Percentiles rank a stretch among this genome's conserved stretches.
phyloP scores from a whole-genome alignment of 1,140 invertebrate species.

The Sipha flava region DNA sequence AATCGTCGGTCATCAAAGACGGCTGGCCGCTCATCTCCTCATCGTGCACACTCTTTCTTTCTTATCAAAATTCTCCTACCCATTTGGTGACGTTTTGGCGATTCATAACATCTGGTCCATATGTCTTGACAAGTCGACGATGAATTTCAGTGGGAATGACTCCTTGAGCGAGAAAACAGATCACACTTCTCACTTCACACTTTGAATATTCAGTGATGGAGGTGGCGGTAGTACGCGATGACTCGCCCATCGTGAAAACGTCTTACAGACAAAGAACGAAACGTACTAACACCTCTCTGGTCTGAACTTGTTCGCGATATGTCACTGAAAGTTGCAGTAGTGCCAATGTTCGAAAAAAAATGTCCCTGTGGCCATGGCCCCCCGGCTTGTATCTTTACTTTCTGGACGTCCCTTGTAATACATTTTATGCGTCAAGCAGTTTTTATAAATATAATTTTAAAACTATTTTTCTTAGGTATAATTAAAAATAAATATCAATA shows the following conservation, averaged over 20 bases:
- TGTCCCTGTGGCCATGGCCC: background rate
- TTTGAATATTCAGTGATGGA: background rate
- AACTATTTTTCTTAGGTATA: too few species aligned
- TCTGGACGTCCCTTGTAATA: background rate
- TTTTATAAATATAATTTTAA: too few species aligned
- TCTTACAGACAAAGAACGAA: background rate
- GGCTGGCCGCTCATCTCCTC: constrained; percentile 34
- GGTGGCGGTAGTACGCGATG: background rate
- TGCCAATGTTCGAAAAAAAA: background rate
- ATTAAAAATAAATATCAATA: too few species aligned
- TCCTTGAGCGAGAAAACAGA: background rate
- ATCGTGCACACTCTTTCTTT: constrained; percentile 35
- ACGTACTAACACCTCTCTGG: background rate
- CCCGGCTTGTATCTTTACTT: background rate
- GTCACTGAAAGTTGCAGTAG: background rate
- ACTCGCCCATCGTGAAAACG: background rate
- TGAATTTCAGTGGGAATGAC: too few species aligned
- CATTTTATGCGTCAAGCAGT: too few species aligned
- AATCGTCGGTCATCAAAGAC: constrained; percentile 33
- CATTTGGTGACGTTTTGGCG: too few species aligned
- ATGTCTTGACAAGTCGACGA: background rate
- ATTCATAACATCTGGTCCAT: too few species aligned
- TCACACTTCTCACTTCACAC: background rate
- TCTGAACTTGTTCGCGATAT: background rate
- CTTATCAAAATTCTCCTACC: constrained; percentile 35